Conservation (phyloP, 2,113 vertebrate species). For the Pterocles burchelli region DNA sequence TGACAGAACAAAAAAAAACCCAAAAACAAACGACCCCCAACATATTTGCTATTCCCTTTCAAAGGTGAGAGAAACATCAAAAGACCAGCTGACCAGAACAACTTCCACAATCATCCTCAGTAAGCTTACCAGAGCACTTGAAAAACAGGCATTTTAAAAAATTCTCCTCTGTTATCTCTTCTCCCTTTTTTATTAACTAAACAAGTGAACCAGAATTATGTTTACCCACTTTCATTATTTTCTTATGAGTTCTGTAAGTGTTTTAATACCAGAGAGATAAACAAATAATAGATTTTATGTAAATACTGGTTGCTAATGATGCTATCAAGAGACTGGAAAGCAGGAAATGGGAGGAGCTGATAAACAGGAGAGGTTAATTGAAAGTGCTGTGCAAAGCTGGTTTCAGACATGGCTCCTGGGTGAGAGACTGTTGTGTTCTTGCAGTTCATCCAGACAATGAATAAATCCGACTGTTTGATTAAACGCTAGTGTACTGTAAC, state of each 20-base stretch:
- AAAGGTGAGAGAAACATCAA: slow-evolving; percentile 4
- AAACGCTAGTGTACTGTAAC: background rate
- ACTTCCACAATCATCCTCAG: background rate
- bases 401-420: background rate
- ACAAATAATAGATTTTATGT: slow-evolving; percentile 23
- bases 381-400: background rate
- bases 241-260: background rate
- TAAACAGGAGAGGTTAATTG: background rate
- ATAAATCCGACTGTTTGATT: background rate
- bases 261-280: background rate
- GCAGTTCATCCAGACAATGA: background rate
- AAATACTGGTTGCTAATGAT: slow-evolving; percentile 22
- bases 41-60: background rate
- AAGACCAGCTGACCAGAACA: background rate
- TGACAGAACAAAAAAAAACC: background rate
- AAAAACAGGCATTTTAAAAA: background rate
- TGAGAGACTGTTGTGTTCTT: background rate
- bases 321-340: background rate
- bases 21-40: background rate
- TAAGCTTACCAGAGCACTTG: background rate
- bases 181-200: background rate
- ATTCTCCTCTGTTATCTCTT: background rate
- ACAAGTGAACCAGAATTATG: background rate
- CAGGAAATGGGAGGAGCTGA: slow-evolving; percentile 6
- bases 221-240: background rate